phyloP scores from a whole-genome alignment of 1,140 invertebrate species.

The Scaptomyza montana region DNA sequence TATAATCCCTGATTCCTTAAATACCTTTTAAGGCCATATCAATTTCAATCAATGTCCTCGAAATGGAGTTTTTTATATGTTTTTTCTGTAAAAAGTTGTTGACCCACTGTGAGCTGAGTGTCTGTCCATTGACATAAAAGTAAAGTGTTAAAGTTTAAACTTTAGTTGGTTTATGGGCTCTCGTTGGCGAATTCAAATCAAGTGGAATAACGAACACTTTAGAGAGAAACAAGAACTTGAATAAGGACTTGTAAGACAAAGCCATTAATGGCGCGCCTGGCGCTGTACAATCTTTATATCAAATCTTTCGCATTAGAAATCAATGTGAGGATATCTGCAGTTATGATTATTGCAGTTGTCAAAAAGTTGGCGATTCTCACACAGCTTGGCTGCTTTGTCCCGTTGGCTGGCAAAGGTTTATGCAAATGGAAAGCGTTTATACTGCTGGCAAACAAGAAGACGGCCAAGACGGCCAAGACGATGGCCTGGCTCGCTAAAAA shows the following conservation, averaged over 20 bases:
- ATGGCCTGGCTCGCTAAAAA: slow-evolving; percentile 71
- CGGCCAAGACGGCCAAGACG: slow-evolving; percentile 7
- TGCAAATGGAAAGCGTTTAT: neutral
- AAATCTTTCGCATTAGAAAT: slow-evolving; percentile 66
- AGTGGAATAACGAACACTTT: slow-evolving; percentile 55
- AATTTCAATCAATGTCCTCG: slow-evolving; percentile 49
- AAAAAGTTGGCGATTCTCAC: slow-evolving; percentile 47
- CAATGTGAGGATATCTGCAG: slow-evolving; percentile 67
- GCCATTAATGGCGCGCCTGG: slow-evolving; percentile 71
- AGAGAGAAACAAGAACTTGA: slow-evolving; percentile 1
- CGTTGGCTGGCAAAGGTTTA: slow-evolving; percentile 3
- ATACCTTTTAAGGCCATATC: slow-evolving; percentile 56
- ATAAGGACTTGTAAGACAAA: slow-evolving; percentile 68
- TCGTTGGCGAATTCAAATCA: slow-evolving; percentile 61
- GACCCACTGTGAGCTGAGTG: slow-evolving; percentile 52
- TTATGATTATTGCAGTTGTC: slow-evolving; percentile 80
- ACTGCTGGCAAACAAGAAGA: slow-evolving; percentile 38
- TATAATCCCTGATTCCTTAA: slow-evolving; percentile 31
- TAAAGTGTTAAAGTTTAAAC: slow-evolving; percentile 57
- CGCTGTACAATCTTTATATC: slow-evolving; percentile 54
- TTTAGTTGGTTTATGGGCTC: slow-evolving; percentile 63
- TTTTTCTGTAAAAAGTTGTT: slow-evolving; percentile 23
- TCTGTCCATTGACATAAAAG: slow-evolving; percentile 51
- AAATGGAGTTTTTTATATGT: neutral
- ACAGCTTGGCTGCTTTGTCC: slow-evolving; percentile 24